Base-by-base conservation (phyloP, 2,797 vertebrate genomes). In the Tarsius wallacei region DNA sequence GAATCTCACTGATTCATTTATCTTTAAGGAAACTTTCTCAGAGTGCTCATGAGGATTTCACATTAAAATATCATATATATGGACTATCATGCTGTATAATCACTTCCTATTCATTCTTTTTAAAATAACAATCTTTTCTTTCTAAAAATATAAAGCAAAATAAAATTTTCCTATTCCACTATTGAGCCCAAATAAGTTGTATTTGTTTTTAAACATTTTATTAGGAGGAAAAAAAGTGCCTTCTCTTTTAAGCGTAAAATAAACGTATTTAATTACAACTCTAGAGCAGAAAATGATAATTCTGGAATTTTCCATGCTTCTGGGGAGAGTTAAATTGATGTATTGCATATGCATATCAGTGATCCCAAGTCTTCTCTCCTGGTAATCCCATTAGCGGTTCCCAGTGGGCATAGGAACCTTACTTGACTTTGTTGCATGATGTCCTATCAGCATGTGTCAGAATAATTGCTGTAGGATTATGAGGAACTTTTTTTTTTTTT, bases 371-470 rank as follows among this genome's bases (percentile, higher is more conserved):
- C 16, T 28, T 84, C 53, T 87, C 77, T 17, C 57, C 21, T 57
- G 7, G 12, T 10, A 64, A 31, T 13, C 15, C 76, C 57, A 76
- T 64, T 82, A 94, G 3, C 9, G 49, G 59, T 53, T 82, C 61
- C 21, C 15, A 84, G 36, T 78, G 19, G 28, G 17, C 13, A 82
- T 22, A 26, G 12, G 31, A 59, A 59, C 1, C 33, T 68, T 5
- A 15, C 12, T 71, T 81, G 42, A 17, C 64, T 61, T 84, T 77
- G n/a, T 15, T 57, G 0, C 51, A 57, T 42, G 42, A 51, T 94
- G 82, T 71, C 95, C n/a, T 84, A 9, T 36, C 47, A 96, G 28
- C 89, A 93, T 68, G 91, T 22, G 17, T 22, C 90, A 84, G 28
- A 94, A 59, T 84, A 93, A 96, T 91, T 36, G 36, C 57, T 88